phyloP scores from a whole-genome alignment of 2,797 vertebrate species.

The Heliangelus exortis region DNA sequence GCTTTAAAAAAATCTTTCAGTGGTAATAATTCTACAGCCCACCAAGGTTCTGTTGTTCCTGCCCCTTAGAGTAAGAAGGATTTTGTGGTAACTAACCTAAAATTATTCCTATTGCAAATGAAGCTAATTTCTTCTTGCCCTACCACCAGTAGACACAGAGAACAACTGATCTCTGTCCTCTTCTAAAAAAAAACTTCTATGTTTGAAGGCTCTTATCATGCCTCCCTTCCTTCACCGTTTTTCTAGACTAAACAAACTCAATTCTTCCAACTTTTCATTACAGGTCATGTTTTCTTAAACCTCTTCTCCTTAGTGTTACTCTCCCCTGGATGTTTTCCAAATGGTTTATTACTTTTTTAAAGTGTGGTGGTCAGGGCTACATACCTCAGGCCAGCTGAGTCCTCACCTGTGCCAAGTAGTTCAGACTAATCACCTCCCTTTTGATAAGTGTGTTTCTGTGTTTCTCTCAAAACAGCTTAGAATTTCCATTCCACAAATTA shows the following conservation, averaged over 20 bases:
- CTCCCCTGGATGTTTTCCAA: conserved; percentile 56
- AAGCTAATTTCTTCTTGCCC: neutral
- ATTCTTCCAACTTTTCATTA: conserved; percentile 56
- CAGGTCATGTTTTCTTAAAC: conserved; percentile 67
- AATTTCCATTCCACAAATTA: neutral
- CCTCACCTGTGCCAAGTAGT: conserved; percentile 39
- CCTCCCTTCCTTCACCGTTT: conserved; percentile 18
- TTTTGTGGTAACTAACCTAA: neutral
- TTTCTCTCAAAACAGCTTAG: neutral
- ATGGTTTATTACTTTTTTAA: conserved; percentile 11
- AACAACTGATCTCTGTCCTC: conserved; percentile 33
- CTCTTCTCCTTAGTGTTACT: conserved; percentile 21
- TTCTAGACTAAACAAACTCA: conserved; percentile 68
- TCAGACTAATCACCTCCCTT: neutral
- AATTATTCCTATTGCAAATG: neutral
- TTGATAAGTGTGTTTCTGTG: neutral
- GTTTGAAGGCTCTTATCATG: conserved; percentile 18
- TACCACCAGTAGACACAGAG: neutral
- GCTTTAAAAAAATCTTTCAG: neutral
- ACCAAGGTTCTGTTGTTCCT: neutral
- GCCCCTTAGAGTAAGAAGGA: neutral
- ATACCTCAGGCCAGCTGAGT: conserved; percentile 48
- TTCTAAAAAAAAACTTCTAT: neutral
- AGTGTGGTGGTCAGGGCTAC: conserved; percentile 28
- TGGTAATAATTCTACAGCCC: neutral